These are phyloP conservation scores for Rhogogaster chlorosoma DNA, from an alignment of 2,888 invertebrate species.

Conservation along the genomic window DNA sequence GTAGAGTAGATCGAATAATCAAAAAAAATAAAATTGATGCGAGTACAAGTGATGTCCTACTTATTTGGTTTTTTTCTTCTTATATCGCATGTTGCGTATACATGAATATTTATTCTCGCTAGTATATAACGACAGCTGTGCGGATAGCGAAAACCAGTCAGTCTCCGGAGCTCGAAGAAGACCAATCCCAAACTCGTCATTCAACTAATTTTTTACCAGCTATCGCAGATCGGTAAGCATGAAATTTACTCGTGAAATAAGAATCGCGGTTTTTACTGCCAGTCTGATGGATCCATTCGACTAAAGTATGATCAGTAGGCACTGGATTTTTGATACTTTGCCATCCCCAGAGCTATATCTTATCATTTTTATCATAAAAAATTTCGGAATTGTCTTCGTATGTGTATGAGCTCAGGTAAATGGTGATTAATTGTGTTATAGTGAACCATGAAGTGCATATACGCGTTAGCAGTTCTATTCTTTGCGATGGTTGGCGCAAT, in stretches of 20 bases:
- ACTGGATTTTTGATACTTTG: not conserved
- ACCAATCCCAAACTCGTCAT: not conserved
- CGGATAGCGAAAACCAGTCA: not conserved
- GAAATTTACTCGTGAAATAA: not conserved
- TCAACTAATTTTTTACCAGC: not conserved
- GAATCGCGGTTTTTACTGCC: not conserved
- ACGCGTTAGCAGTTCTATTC: not conserved
- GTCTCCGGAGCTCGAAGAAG: not conserved
- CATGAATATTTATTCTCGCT: not conserved
- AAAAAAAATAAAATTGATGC: not conserved
- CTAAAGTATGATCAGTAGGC: not conserved
- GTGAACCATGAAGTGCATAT: not conserved
- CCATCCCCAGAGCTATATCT: no score
- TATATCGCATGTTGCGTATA: not conserved
- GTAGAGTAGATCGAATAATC: not conserved
- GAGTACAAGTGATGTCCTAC: not conserved
- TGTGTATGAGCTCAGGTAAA: not conserved
- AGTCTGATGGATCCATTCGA: not conserved
- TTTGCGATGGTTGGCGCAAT: not conserved
- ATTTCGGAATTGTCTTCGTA: not conserved
- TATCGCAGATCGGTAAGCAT: not conserved
- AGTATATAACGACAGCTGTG: not conserved
- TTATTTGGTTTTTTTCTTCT: not conserved
- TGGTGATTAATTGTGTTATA: not conserved
- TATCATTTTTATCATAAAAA: not conserved